Base-by-base conservation (phyloP, 2,113 vertebrate species). In the Apeltes quadracus region DNA sequence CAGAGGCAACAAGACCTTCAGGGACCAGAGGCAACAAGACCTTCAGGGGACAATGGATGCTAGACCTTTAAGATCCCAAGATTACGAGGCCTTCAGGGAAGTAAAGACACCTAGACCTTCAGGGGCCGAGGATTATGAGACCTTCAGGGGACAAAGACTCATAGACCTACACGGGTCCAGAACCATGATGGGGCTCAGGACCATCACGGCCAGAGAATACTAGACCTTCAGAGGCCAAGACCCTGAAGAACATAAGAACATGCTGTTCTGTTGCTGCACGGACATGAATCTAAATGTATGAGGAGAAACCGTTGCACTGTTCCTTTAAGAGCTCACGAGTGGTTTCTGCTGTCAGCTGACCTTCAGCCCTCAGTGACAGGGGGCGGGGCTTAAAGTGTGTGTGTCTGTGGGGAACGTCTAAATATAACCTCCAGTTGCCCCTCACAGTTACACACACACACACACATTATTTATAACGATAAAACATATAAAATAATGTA, bases 361-460 rank as follows among this genome's bases (percentile, higher is more conserved):
- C 55, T 76, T 48, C 39, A 58, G 6, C 48, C 50, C 61, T 39
- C 8, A 39, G 10, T 34, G 39, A 69, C 61, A 74, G 48, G 25
- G 67, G 36, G 50, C 11, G 57, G 27, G 55, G 16, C 29, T 50
- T 12, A 20, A 7, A 9, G 44, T 3, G 20, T 27, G 61, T 1
- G 56, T 62, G 73, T 76, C 25, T 61, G 66, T 56, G 66, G 22
- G 66, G 32, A 29, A 34, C n/a, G 29, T 46, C 25, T 81, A 81
- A 61, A 81, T 81, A 78, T 84, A 80, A 62, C 57, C 72, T 22
- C 22, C 71, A 73, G 69, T 48, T 83, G 79, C 51, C 44, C 65
- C 18, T 32, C 48, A 56, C 20, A 56, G 16, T 44, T 5, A 46
- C 29, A 50, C 29, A 36, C 18, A 51, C 27, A 34, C 53, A 55